Evolutionary conservation across 2,113 vertebrate genomes (phyloP).

Genomic region (Etheostoma spectabile): DNA sequence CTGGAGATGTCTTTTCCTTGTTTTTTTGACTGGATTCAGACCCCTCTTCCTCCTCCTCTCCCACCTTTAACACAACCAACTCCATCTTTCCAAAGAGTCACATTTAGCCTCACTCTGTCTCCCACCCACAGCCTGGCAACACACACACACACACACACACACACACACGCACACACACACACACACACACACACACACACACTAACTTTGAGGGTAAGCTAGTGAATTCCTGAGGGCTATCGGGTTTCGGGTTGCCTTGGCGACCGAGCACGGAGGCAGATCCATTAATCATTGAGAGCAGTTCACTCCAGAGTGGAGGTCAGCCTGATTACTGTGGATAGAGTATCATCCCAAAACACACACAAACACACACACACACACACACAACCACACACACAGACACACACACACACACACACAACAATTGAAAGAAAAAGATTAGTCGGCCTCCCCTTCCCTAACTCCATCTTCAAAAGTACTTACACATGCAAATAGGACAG

Average conservation of each 20-base stretch:
- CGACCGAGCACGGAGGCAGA: constrained; percentile 97
- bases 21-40: constrained; percentile 45
- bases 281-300: constrained; percentile 99
- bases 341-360: constrained; percentile 93
- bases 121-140: constrained; percentile 66
- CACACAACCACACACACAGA: constrained; percentile 50
- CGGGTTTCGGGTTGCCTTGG: constrained; percentile 97
- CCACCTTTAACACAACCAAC: constrained; percentile 63
- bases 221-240: constrained; percentile 97
- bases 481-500: background rate
- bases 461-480: constrained; percentile 11
- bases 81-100: constrained; percentile 68
- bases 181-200: constrained; percentile 45
- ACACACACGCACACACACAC: constrained; percentile 45
- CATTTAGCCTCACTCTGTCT: constrained; percentile 56
- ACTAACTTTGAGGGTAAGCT: constrained; percentile 85
- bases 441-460: constrained; percentile 84
- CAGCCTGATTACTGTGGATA: constrained; percentile 99
- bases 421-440: constrained; percentile 92
- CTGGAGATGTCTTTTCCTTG: constrained; percentile 13
- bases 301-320: constrained; percentile 95
- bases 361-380: constrained; percentile 44
- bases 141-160: constrained; percentile 33
- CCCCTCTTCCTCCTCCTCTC: constrained; percentile 26
- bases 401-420: constrained; percentile 39